Evolutionary conservation across 2,797 vertebrate species (phyloP).

Genomic region (Cygnus olor): DNA sequence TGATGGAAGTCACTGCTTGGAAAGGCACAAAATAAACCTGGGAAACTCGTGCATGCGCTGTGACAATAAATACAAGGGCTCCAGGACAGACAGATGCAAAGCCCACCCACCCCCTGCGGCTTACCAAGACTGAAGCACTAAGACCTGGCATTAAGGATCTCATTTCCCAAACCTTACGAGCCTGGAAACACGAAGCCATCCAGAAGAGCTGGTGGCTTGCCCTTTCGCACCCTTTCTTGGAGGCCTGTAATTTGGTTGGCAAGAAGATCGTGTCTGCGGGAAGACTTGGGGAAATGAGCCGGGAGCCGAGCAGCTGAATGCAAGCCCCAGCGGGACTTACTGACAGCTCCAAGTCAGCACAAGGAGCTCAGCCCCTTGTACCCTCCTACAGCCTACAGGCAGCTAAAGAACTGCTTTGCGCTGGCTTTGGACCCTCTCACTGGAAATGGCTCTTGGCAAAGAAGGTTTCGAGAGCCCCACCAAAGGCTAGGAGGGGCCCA

Average conservation of each 20-base stretch:
- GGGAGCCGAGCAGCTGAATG: neutral
- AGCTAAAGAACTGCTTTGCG: neutral
- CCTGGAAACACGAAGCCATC: neutral
- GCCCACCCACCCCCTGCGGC: neutral
- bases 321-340: neutral
- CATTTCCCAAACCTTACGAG: neutral
- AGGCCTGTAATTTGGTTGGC: neutral
- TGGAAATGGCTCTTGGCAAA: neutral
- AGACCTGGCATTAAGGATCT: neutral
- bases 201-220: neutral
- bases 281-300: neutral
- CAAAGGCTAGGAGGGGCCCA: neutral
- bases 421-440: neutral
- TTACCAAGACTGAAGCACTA: neutral
- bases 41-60: rapidly evolving
- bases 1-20: neutral
- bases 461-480: neutral
- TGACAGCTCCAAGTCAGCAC: neutral
- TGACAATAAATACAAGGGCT: neutral
- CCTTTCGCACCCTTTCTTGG: neutral
- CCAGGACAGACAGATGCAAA: neutral
- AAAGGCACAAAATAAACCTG: neutral
- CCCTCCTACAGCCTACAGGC: neutral
- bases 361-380: neutral
- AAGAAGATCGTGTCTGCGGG: neutral